These are phyloP conservation scores for Drosophila recens DNA, from an alignment of 2,888 invertebrate genomes.

Conservation along the genomic window DNA sequence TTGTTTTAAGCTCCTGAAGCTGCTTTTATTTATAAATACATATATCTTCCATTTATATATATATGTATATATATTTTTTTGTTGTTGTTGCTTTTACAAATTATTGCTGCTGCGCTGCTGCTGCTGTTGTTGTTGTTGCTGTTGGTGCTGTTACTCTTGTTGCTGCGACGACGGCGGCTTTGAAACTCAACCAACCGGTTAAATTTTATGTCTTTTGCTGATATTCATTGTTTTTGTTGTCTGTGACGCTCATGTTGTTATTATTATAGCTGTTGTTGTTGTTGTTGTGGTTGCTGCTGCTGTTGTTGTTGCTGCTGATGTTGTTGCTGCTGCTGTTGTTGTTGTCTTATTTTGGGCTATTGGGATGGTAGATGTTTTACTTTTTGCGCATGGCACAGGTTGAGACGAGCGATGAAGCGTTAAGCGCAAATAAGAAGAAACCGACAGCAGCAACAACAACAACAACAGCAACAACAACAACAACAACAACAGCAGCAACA, in stretches of 20 bases:
- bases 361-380: slow-evolving; percentile 37
- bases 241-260: slow-evolving; percentile 25
- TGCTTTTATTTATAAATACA: slow-evolving; percentile 46
- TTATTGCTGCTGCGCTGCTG: slow-evolving; percentile 45
- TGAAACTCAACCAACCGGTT: slow-evolving; percentile 77
- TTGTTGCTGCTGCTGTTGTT: slow-evolving; percentile 35
- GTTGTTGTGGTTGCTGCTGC: slow-evolving; percentile 18
- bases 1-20: slow-evolving; percentile 13
- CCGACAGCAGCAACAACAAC: slow-evolving; percentile 24
- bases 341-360: slow-evolving; percentile 55
- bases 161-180: slow-evolving; percentile 41
- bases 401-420: slow-evolving; percentile 60
- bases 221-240: slow-evolving; percentile 43
- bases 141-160: neutral
- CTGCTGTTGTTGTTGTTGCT: slow-evolving; percentile 19
- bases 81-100: slow-evolving; percentile 43
- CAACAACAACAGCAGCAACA: too few relatives aligned
- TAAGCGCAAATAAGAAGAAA: slow-evolving; percentile 40
- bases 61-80: too few relatives aligned
- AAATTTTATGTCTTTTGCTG: slow-evolving; percentile 73
- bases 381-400: slow-evolving; percentile 72
- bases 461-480: too few relatives aligned
- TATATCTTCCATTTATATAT: slow-evolving; percentile 32
- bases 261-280: slow-evolving; percentile 40
- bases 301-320: slow-evolving; percentile 33